phyloP scores from a whole-genome alignment of 2,113 vertebrate species.

The Ivindomyrus marchei region DNA sequence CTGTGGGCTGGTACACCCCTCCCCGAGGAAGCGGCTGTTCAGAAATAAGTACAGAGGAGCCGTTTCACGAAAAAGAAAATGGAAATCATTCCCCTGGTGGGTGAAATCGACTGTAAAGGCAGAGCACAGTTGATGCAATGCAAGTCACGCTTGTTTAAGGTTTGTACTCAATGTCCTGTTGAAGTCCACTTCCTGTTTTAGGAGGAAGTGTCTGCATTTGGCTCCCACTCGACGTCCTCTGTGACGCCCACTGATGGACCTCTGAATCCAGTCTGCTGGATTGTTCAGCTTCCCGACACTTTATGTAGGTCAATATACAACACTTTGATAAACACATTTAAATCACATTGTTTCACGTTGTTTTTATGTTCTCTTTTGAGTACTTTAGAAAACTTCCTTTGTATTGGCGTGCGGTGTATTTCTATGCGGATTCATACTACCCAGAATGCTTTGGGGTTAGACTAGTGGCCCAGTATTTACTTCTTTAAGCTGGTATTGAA shows the following conservation, averaged over 20 bases:
- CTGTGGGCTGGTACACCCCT: background rate
- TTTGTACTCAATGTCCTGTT: background rate
- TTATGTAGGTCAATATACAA: conserved; percentile 2
- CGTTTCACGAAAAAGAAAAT: background rate
- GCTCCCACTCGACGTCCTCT: background rate
- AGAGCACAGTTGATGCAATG: background rate
- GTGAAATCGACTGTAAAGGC: background rate
- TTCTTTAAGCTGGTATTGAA: background rate
- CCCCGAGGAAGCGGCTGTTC: background rate
- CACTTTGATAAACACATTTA: background rate
- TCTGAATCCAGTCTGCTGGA: background rate
- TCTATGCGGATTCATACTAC: background rate
- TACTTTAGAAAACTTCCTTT: background rate
- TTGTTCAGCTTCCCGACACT: background rate
- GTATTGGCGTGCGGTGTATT: background rate
- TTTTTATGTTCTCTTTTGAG: background rate
- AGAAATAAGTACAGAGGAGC: background rate
- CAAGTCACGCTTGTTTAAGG: background rate
- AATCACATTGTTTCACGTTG: background rate
- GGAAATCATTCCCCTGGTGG: background rate
- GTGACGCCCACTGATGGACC: background rate
- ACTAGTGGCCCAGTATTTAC: background rate
- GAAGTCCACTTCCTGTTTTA: background rate
- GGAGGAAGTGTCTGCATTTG: background rate
- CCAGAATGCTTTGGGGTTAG: background rate